A percentile compares a stretch with the other conserved stretches of the same genome.
phyloP scores from a whole-genome alignment of 2,797 vertebrate genomes.

The Petrocephalus sullivani region DNA sequence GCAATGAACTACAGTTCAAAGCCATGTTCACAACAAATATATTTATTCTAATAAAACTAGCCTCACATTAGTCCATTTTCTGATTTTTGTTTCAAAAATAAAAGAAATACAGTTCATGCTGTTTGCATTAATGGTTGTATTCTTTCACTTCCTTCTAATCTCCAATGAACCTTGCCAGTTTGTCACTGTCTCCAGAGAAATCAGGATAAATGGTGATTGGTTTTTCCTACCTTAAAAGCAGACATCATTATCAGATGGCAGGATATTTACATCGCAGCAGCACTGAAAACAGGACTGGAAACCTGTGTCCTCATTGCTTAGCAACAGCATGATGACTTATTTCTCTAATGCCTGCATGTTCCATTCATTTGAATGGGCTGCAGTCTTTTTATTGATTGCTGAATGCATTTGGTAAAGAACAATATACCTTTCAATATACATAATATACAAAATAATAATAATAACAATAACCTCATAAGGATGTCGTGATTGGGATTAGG shows the following conservation, averaged over 20 bases:
- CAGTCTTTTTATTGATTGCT: background rate
- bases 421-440: background rate
- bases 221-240: background rate
- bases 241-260: background rate
- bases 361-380: background rate
- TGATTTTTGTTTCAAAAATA: background rate
- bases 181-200: background rate
- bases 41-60: background rate
- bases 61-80: background rate
- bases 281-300: background rate
- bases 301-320: background rate
- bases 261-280: background rate
- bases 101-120: background rate
- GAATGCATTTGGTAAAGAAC: background rate
- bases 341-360: background rate
- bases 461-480: background rate
- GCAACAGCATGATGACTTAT: background rate
- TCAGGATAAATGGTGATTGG: background rate
- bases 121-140: background rate
- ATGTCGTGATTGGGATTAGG: no score
- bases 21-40: background rate
- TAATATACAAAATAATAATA: background rate
- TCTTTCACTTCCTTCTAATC: background rate
- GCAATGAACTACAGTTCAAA: background rate
- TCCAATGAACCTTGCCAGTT: background rate